These are phyloP conservation scores for Penelope pileata DNA, from an alignment of 2,113 vertebrate genomes.

Conservation along the genomic window DNA sequence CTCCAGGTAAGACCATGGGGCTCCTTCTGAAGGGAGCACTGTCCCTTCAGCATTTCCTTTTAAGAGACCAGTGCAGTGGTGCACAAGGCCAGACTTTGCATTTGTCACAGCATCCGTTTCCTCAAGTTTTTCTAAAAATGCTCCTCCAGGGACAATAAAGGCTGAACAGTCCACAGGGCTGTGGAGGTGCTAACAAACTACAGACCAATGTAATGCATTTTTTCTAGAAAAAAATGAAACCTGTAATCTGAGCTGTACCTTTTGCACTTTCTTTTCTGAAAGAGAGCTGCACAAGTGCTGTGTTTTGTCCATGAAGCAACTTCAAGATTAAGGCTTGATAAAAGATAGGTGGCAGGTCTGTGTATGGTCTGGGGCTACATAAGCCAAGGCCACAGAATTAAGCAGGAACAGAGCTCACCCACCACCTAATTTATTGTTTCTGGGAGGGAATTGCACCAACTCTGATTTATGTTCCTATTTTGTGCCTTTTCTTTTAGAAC, in stretches of 20 bases:
- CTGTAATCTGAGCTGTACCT: background rate
- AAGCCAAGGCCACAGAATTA: background rate
- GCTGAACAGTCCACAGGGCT: background rate
- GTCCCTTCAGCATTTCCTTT: accelerated
- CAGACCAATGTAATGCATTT: background rate
- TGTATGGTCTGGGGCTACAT: background rate
- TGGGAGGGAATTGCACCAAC: background rate
- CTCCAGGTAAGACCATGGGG: accelerated
- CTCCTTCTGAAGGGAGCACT: background rate
- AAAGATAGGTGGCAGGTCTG: background rate
- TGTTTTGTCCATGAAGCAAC: background rate
- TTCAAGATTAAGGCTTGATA: background rate
- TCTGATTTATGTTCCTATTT: background rate
- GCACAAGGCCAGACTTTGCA: background rate
- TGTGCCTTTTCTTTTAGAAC: slow-evolving; percentile 34
- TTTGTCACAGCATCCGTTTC: background rate
- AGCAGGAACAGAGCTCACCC: background rate
- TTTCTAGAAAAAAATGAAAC: no score
- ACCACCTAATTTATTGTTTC: background rate
- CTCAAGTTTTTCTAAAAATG: background rate
- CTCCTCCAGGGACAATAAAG: background rate
- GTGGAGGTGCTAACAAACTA: background rate
- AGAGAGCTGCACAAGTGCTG: background rate
- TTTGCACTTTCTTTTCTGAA: background rate
- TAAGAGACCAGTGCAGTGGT: background rate